Base-by-base conservation (phyloP, 2,113 vertebrate genomes). In the Seriola dumerili region DNA sequence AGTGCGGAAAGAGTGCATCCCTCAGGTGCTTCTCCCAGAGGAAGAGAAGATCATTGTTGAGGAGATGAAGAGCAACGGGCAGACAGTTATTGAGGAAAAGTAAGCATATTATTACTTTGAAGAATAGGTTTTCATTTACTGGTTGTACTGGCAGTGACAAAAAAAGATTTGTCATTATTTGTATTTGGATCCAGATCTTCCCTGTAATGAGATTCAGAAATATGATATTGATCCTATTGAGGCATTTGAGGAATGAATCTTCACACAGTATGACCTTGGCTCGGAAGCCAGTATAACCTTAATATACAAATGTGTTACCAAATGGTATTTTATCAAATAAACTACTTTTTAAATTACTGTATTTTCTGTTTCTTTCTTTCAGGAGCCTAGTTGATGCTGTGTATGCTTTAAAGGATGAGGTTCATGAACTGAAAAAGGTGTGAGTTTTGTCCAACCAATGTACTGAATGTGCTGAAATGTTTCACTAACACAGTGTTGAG, bases 361-460 rank as follows among this genome's bases (percentile, higher is more conserved):
- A 4, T 70, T 70, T 16, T 66, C 11, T 29, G 17, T 77, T 6
- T 67, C 0, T 84, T 73, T 79, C 13, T 80, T 78, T 48, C 85
- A 99, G 98, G 94, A 99, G 98, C 89, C 97, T 99, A 16, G 98
- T 99, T 8, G 98, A 99, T 89, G 99, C 98, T 0, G 98, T 99
- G 65, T 99, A 99, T 55, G 98, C 98, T 76, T 94, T 99, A 93
- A 99, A 99, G 94, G 98, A 99, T 59, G 97, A 99, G 85, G 98
- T 99, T 80, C 98, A 98, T 81, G 98, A 99, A 80, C 91, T 99
- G 81, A 99, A 98, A 89, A 99, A 99, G 97, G 98, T 57, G 38
- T 8, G 16, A 21, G 2, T 71, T 8, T 62, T 8, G 21, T 44
- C n/a, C 23, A n/a, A 40, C 2, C 16, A 91, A 32, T 70, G 19